Conservation (phyloP, 30 jellyfish, hydroid and myxozoan genomes). For the Mastigias papua region DNA sequence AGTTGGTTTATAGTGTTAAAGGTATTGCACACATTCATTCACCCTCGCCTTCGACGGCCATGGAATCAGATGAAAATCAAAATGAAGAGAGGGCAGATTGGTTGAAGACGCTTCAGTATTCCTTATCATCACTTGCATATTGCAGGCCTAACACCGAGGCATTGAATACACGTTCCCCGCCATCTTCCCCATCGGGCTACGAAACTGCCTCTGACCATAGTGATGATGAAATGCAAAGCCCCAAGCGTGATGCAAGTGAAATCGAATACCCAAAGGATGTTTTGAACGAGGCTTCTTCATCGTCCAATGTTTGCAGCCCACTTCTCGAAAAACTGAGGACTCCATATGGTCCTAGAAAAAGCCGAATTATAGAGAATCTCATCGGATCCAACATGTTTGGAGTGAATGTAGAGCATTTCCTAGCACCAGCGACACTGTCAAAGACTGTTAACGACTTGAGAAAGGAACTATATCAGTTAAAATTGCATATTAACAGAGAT, state of each 20-base stretch:
- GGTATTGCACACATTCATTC: slow-evolving; percentile 24
- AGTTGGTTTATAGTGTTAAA: slow-evolving; percentile 60
- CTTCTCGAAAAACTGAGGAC: slow-evolving; percentile 29
- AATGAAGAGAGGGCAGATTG: background rate
- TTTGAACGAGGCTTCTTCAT: background rate
- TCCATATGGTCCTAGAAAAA: slow-evolving; percentile 39
- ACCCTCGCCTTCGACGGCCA: background rate
- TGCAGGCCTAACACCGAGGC: background rate
- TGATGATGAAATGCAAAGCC: slow-evolving; percentile 12
- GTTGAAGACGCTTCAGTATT: slow-evolving; percentile 5
- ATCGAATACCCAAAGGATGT: background rate
- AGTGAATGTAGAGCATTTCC: background rate
- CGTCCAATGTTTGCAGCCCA: slow-evolving; percentile 26
- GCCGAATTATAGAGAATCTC: slow-evolving; percentile 28
- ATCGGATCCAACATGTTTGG: slow-evolving; percentile 11
- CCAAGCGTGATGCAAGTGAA: background rate
- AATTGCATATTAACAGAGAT: slow-evolving; percentile 1
- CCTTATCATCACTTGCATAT: slow-evolving; percentile 12
- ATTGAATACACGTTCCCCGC: slow-evolving; percentile 1
- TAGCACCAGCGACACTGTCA: background rate
- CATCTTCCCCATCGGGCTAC: slow-evolving; percentile 75
- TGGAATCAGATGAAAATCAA: slow-evolving; percentile 1
- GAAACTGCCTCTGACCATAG: slow-evolving; percentile 60
- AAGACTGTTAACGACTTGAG: slow-evolving; percentile 15
- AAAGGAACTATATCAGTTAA: slow-evolving; percentile 19